Evolutionary conservation across 2,888 invertebrate genomes (phyloP).

Genomic region (Megamerina dolium): DNA sequence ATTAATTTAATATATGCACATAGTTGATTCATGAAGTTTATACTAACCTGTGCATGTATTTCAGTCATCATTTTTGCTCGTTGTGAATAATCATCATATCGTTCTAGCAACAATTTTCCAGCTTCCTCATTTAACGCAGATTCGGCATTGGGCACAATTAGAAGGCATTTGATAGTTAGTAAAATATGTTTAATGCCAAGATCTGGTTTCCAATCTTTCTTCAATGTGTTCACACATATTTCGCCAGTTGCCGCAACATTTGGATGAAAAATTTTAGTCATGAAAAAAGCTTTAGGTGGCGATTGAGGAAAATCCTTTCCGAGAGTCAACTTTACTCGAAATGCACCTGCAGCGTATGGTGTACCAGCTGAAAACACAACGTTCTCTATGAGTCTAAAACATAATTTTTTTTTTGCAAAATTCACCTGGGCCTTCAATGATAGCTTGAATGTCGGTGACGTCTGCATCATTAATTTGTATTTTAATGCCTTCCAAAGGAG

Average conservation of each 20-base stretch:
- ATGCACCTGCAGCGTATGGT: constrained; percentile 83
- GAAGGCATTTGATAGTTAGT: constrained; percentile 86
- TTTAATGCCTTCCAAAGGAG: constrained; percentile 87
- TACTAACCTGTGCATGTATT: constrained; percentile 72
- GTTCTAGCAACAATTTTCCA: constrained; percentile 84
- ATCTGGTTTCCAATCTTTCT: constrained; percentile 95
- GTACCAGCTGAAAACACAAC: constrained; percentile 85
- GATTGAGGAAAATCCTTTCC: constrained; percentile 88
- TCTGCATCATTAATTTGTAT: constrained; percentile 86
- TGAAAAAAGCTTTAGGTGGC: constrained; percentile 88
- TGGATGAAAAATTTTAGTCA: constrained; percentile 95
- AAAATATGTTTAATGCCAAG: constrained; percentile 92
- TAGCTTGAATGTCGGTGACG: constrained; percentile 88
- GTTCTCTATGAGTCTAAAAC: no score
- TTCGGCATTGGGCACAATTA: constrained; percentile 95
- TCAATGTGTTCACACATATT: constrained; percentile 93
- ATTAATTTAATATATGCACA: no score
- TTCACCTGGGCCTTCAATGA: constrained; percentile 81
- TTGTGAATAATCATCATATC: constrained; percentile 87
- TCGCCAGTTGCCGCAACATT: constrained; percentile 91
- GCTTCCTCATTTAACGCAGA: constrained; percentile 97
- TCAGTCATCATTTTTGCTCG: constrained; percentile 87
- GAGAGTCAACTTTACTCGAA: constrained; percentile 81
- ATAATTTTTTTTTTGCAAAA: no score
- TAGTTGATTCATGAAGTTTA: no score